Base-by-base conservation (phyloP, 2,113 vertebrate species). In the Psilopogon haemacephalus region DNA sequence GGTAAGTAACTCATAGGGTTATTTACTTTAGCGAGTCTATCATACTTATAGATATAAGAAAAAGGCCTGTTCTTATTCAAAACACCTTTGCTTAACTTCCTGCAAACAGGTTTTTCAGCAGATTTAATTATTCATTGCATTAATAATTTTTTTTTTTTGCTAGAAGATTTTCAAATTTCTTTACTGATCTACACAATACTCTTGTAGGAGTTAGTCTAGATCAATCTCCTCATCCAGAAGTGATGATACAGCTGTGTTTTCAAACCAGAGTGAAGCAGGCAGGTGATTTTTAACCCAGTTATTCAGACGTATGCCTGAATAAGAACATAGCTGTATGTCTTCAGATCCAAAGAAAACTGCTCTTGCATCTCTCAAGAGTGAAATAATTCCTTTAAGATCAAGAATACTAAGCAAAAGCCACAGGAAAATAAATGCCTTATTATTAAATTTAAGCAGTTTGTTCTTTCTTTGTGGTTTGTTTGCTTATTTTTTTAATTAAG, bases 1-100 rank as follows among this genome's bases (percentile, higher is more conserved):
- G 83, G 84, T 89, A 90, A 90, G 17, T 84, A 48, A 93, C 74
- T 95, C 67, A 56, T 4, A 44, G 89, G 83, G 84, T 94, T 91
- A 93, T 96, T 97, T 97, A 95, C 89, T 96, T 94, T 90, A 92
- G 74, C 32, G 35, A 89, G 76, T 82, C 63, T 80, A 58, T 93
- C 83, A 64, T 94, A 90, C 81, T 93, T 94, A 81, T 14, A 92
- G 86, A 94, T 90, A 86, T 33, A 86, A 82, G 68, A 79, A 89
- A 89, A 79, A 78, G 21, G 48, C 44, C 67, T 18, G 54, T 93
- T 93, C 78, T 75, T 78, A 72, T 80, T 95, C 85, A 83, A 68
- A 93, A 90, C 54, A 90, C 62, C 88, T 91, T 88, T 62, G 65
- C 42, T 76, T 84, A 77, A 82, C 73, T 87, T 95, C 37, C 71